phyloP scores from a whole-genome alignment of 2,797 vertebrate genomes.

The Phataginus tricuspis region DNA sequence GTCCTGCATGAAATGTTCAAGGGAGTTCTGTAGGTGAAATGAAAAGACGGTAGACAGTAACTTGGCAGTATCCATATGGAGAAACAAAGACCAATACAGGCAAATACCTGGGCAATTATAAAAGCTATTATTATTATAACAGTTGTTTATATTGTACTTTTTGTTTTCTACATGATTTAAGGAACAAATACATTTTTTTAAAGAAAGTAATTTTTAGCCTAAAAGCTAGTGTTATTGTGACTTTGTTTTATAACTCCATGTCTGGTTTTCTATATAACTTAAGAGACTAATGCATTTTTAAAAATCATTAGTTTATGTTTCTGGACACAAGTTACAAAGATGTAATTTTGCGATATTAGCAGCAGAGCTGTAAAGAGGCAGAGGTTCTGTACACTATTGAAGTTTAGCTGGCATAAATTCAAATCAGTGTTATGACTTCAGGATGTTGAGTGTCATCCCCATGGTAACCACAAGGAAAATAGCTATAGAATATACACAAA shows the following conservation, averaged over 20 bases:
- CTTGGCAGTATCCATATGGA: not conserved
- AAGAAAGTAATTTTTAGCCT: not conserved
- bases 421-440: accelerated
- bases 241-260: not conserved
- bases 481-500: too few species aligned
- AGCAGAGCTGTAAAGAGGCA: accelerated
- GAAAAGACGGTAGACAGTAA: not conserved
- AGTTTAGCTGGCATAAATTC: not conserved
- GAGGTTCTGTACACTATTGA: accelerated
- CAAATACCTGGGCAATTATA: not conserved
- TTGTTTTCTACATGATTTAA: too few species aligned
- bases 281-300: not conserved
- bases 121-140: not conserved
- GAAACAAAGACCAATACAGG: too few species aligned
- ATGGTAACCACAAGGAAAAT: not conserved
- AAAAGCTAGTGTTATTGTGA: not conserved
- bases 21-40: not conserved
- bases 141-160: not conserved
- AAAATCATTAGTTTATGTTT: not conserved
- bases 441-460: not conserved
- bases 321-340: not conserved
- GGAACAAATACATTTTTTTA: not conserved
- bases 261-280: not conserved
- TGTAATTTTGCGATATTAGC: not conserved
- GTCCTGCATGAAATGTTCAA: not conserved